phyloP scores from a whole-genome alignment of 2,113 vertebrate species.

The Rhodinocichla rosea region DNA sequence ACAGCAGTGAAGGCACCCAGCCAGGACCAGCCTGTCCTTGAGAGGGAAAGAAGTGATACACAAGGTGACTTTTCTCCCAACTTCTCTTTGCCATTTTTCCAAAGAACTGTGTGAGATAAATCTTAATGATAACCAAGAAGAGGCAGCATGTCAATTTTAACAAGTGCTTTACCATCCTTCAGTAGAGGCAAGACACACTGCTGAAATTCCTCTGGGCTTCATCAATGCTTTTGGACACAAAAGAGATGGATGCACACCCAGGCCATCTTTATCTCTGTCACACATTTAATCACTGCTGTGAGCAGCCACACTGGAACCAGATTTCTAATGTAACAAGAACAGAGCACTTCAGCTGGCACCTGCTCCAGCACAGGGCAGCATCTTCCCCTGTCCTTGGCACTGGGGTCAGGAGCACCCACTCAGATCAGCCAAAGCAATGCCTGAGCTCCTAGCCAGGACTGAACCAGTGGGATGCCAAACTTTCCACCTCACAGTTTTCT shows the following conservation, averaged over 20 bases:
- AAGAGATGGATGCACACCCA: not conserved
- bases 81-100: not conserved
- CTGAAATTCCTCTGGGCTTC: not conserved
- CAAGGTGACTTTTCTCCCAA: not conserved
- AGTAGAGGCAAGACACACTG: not conserved
- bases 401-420: not conserved
- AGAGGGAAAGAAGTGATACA: not conserved
- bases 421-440: not conserved
- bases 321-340: not conserved
- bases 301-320: not conserved
- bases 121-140: not conserved
- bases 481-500: not conserved
- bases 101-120: not conserved
- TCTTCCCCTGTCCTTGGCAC: not conserved
- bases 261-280: not conserved
- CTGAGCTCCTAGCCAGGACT: fast-evolving
- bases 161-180: not conserved
- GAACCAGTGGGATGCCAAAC: not conserved
- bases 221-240: not conserved
- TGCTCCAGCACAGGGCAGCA: not conserved
- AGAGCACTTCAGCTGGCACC: not conserved
- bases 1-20: not conserved
- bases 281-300: not conserved
- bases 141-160: not conserved
- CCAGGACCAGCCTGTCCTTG: not conserved